phyloP scores from a whole-genome alignment of 2,888 invertebrate species.

The Amiota mariae region DNA sequence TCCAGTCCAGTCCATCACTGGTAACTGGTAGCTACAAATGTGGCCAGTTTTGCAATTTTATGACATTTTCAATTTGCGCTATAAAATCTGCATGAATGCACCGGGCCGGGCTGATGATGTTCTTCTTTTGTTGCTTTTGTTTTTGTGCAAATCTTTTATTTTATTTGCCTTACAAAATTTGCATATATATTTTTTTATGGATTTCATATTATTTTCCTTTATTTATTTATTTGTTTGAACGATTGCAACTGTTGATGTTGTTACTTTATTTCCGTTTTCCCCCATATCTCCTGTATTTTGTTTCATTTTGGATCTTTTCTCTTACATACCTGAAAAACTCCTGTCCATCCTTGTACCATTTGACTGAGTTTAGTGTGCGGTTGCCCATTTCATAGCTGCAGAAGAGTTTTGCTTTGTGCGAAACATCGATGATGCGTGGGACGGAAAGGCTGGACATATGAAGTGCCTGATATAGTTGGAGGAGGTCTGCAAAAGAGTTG shows the following conservation, averaged over 20 bases:
- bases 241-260: conserved; percentile 39
- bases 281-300: not conserved
- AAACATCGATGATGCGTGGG: conserved; percentile 73
- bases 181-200: not conserved
- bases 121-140: not conserved
- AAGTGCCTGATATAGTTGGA: conserved; percentile 66
- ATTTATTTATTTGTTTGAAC: conserved; percentile 47
- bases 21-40: conserved; percentile 15
- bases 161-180: conserved; percentile 5
- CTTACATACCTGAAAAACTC: conserved; percentile 73
- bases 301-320: conserved; percentile 29
- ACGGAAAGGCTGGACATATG: conserved; percentile 72
- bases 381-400: conserved; percentile 74
- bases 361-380: conserved; percentile 73
- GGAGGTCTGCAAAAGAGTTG: conserved; percentile 55
- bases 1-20: not conserved
- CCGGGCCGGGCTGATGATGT: conserved; percentile 26
- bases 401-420: conserved; percentile 72
- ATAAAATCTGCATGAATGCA: conserved; percentile 67
- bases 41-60: conserved; percentile 60
- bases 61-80: conserved; percentile 67
- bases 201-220: not conserved
- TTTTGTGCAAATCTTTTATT: conserved; percentile 14
- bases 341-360: conserved; percentile 74
- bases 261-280: conserved; percentile 33